These are phyloP conservation scores for Hoplodrina ambigua DNA, from an alignment of 2,888 invertebrate genomes.

Conservation along the genomic window DNA sequence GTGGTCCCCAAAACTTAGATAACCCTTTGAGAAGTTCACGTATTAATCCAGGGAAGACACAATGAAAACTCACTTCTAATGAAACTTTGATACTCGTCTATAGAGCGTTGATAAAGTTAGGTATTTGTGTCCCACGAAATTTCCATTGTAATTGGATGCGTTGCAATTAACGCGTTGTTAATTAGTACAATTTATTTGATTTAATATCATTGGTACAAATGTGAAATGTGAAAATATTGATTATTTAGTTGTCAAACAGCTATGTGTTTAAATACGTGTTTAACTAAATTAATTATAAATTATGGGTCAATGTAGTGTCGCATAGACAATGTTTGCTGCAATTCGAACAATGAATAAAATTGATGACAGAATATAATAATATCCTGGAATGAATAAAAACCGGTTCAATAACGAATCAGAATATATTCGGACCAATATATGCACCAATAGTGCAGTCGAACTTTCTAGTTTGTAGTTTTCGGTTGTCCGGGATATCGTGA, in stretches of 20 bases:
- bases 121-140: constrained; percentile 49
- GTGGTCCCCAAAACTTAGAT: constrained; percentile 85
- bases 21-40: constrained; percentile 86
- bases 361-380: constrained; percentile 1
- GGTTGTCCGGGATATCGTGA: too few species aligned
- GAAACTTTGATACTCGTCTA: constrained; percentile 75
- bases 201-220: constrained; percentile 8
- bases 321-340: not conserved
- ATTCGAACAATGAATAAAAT: not conserved
- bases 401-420: not conserved
- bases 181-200: constrained; percentile 47
- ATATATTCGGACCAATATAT: too few species aligned
- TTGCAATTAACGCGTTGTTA: constrained; percentile 49
- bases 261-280: constrained; percentile 5
- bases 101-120: constrained; percentile 69
- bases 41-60: constrained; percentile 84
- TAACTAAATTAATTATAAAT: constrained; percentile 17
- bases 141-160: constrained; percentile 53
- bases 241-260: constrained; percentile 14
- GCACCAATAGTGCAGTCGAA: too few species aligned
- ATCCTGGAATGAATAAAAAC: not conserved
- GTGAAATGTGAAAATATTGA: constrained; percentile 38
- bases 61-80: constrained; percentile 79
- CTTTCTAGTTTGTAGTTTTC: too few species aligned
- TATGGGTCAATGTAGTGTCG: not conserved